Conservation (phyloP, 2,797 vertebrate genomes). For the Ciconia nigra region DNA sequence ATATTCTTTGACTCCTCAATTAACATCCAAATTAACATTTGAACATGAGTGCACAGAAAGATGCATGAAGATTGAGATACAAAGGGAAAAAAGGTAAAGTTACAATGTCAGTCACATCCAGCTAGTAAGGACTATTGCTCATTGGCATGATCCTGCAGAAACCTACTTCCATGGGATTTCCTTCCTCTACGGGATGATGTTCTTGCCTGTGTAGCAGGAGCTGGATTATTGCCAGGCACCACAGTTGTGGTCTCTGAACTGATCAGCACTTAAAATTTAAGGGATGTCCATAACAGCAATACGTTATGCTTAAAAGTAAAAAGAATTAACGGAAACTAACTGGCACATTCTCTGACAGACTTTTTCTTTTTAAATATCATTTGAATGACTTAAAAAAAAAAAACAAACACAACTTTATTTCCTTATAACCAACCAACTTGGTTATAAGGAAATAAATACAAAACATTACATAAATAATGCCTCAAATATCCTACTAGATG, state of each 20-base stretch:
- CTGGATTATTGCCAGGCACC: not conserved
- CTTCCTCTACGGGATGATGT: not conserved
- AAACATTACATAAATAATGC: not conserved
- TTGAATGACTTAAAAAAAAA: not conserved
- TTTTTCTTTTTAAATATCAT: not conserved
- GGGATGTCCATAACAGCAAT: not conserved
- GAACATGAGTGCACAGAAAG: not conserved
- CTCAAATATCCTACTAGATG: not conserved
- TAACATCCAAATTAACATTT: not conserved
- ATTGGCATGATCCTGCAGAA: not conserved
- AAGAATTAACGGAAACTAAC: not conserved
- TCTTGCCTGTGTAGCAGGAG: not conserved
- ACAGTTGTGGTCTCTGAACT: not conserved
- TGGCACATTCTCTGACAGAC: not conserved
- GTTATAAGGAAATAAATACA: not conserved
- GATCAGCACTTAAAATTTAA: not conserved
- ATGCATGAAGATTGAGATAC: accelerated
- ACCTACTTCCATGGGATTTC: not conserved
- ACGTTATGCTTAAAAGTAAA: not conserved
- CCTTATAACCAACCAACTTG: not conserved
- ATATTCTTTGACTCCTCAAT: not conserved
- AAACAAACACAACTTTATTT: no score
- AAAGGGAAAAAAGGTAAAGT: not conserved
- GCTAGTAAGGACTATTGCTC: not conserved
- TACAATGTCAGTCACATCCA: not conserved